phyloP scores from a whole-genome alignment of 2,888 invertebrate genomes.

The Octonoba sinensis region DNA sequence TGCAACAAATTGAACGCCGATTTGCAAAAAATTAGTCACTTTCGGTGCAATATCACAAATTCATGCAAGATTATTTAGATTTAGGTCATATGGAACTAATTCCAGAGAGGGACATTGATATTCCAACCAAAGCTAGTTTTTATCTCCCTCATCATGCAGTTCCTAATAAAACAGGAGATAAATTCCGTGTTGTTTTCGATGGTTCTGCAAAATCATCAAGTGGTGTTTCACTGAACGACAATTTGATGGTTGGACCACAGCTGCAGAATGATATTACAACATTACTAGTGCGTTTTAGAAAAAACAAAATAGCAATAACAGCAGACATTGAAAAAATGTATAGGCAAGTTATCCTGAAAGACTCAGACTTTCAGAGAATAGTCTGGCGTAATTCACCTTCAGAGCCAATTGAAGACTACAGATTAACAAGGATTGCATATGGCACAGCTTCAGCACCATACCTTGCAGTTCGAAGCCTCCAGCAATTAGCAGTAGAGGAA shows the following conservation, averaged over 20 bases:
- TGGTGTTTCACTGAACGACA: not conserved
- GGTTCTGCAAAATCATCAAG: constrained; percentile 20
- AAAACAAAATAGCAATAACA: not conserved
- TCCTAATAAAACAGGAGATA: constrained; percentile 57
- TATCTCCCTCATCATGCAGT: constrained; percentile 65
- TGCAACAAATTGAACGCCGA: not conserved
- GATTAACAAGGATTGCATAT: constrained; percentile 69
- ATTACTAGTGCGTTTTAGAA: not conserved
- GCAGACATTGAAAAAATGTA: constrained; percentile 2
- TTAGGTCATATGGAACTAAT: constrained; percentile 66
- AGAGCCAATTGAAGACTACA: constrained; percentile 61
- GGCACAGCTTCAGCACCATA: constrained; percentile 67
- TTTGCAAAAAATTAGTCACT: constrained; percentile 1
- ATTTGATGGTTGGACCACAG: not conserved
- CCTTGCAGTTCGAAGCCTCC: constrained; percentile 67
- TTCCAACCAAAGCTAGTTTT: constrained; percentile 30
- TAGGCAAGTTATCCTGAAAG: not conserved
- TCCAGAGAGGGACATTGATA: constrained; percentile 65
- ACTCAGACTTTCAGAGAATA: constrained; percentile 68
- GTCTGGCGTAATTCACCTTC: constrained; percentile 68
- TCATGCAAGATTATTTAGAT: constrained; percentile 48
- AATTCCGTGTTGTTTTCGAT: constrained; percentile 64
- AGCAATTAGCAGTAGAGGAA: constrained; percentile 65
- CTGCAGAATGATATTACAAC: not conserved
- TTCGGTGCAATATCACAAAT: constrained; percentile 9